These are phyloP conservation scores for Hippasteria phrygiana DNA, from an alignment of 53 echinoderm and acorn worm species.

Conservation along the genomic window DNA sequence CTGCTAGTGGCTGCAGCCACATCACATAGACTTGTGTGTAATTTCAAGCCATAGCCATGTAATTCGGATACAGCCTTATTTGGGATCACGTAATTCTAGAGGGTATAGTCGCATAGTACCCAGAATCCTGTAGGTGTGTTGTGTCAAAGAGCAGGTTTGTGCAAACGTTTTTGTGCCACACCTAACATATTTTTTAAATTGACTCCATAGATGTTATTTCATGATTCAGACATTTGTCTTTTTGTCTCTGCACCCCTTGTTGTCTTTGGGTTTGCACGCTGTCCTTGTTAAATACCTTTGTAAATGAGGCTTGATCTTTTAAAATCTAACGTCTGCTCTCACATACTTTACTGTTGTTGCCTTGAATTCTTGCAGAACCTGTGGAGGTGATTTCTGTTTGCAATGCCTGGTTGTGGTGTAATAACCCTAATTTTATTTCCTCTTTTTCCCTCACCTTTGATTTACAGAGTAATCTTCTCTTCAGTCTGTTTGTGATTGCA, in stretches of 20 bases:
- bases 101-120: too few species aligned
- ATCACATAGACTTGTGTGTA: too few species aligned
- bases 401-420: constrained; percentile 23
- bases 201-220: not conserved
- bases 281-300: not conserved
- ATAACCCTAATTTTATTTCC: not conserved
- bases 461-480: not conserved
- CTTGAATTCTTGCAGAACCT: not conserved
- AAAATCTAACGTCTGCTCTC: too few species aligned
- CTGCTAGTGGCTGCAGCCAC: too few species aligned
- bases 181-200: too few species aligned
- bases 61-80: too few species aligned
- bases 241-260: not conserved
- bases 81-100: too few species aligned
- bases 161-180: too few species aligned
- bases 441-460: not conserved
- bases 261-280: not conserved
- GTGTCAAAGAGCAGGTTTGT: too few species aligned
- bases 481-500: not conserved
- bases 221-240: not conserved
- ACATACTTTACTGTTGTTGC: too few species aligned
- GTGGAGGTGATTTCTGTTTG: not conserved
- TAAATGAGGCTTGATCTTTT: not conserved
- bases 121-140: too few species aligned
- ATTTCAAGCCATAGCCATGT: too few species aligned